Conservation (phyloP, 2,797 vertebrate species). For the Fistularia commersonii region DNA sequence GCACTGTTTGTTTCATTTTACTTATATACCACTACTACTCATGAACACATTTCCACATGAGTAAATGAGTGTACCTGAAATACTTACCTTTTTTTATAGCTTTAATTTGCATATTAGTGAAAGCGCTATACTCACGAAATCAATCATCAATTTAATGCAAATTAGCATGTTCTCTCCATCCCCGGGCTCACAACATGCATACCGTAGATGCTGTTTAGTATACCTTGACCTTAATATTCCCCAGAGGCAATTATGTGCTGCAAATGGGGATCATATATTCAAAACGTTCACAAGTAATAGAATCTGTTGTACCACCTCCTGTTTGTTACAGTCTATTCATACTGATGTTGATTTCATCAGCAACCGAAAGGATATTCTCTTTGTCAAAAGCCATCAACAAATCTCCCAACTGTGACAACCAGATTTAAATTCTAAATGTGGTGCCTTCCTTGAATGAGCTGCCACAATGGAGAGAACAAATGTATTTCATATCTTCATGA, state of each 20-base stretch:
- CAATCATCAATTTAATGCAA: too few relatives aligned
- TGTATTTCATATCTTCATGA: constrained; percentile 52
- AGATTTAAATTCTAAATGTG: constrained; percentile 44
- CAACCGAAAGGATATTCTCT: constrained; percentile 37
- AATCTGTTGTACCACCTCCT: constrained; percentile 14
- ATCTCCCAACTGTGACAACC: constrained; percentile 30
- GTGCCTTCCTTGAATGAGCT: constrained; percentile 36
- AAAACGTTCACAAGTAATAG: constrained; percentile 35
- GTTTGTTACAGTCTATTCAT: constrained; percentile 46
- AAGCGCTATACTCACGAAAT: too few relatives aligned
- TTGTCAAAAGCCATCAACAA: constrained; percentile 46
- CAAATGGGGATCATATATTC: constrained; percentile 14
- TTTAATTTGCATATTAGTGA: constrained; percentile 5
- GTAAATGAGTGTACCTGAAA: constrained; percentile 13
- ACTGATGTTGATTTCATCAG: constrained; percentile 40
- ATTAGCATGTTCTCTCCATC: too few relatives aligned
- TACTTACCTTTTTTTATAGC: constrained; percentile 1
- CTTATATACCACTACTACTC: constrained; percentile 21
- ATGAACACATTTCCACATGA: constrained; percentile 22
- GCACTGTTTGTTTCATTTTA: constrained; percentile 33
- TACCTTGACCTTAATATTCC: constrained; percentile 10
- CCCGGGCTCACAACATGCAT: neutral
- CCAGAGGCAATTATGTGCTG: constrained; percentile 5
- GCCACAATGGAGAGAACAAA: constrained; percentile 47
- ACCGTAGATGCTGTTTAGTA: neutral